Percentiles rank a stretch among this genome's conserved stretches.
Evolutionary conservation across 2,888 invertebrate species (phyloP).

Genomic region (Apotomis capreana): DNA sequence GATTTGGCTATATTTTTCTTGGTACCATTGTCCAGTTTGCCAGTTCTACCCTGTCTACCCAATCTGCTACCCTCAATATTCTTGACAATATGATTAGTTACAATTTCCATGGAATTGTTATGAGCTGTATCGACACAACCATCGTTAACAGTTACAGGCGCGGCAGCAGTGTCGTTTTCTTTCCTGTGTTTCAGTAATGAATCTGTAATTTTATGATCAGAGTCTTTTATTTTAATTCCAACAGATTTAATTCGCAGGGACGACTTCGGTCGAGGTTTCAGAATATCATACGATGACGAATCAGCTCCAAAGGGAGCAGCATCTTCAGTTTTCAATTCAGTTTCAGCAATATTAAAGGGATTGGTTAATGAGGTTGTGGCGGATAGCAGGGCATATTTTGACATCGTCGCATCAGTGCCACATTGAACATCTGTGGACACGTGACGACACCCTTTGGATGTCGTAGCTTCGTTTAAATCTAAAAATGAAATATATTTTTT

Average conservation of each 20-base stretch:
- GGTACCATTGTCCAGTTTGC: neutral
- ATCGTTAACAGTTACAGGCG: neutral
- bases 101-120: neutral
- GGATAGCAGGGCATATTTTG: slow-evolving; percentile 53
- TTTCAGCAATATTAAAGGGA: slow-evolving; percentile 54
- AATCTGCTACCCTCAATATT: neutral
- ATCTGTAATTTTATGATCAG: slow-evolving; percentile 46
- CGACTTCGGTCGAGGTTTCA: slow-evolving; percentile 46
- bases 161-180: neutral
- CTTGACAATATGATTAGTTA: neutral
- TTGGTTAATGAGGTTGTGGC: slow-evolving; percentile 59
- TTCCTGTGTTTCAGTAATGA: neutral
- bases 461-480: slow-evolving; percentile 78
- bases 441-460: slow-evolving; percentile 76
- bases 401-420: slow-evolving; percentile 62
- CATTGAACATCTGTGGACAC: slow-evolving; percentile 72
- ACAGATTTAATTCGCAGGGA: slow-evolving; percentile 51
- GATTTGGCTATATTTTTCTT: neutral
- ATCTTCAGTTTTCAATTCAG: slow-evolving; percentile 61
- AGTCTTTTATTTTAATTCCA: slow-evolving; percentile 64
- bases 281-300: slow-evolving; percentile 48
- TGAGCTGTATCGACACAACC: neutral
- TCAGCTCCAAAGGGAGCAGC: slow-evolving; percentile 51
- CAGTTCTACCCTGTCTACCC: neutral
- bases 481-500: slow-evolving; percentile 44